These are phyloP conservation scores for Noctua pronuba DNA, from an alignment of 2,888 invertebrate genomes.

Conservation along the genomic window DNA sequence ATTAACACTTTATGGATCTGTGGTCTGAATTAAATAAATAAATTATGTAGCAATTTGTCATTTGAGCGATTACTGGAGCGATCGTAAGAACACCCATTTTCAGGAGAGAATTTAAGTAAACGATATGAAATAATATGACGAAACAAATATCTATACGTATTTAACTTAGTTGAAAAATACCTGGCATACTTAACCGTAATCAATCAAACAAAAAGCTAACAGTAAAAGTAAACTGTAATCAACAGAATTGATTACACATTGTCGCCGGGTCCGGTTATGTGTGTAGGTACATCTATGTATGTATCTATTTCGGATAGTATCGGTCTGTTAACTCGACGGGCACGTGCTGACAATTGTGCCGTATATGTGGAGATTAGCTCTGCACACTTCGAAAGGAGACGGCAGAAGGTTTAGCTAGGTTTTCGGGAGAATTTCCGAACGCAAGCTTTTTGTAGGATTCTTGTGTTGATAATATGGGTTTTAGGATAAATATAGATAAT, in stretches of 20 bases:
- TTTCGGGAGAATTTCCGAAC: neutral
- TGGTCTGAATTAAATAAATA: too few relatives aligned
- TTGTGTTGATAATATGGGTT: neutral
- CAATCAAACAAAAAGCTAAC: constrained; percentile 44
- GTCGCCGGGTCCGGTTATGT: constrained; percentile 34
- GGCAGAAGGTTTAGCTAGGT: constrained; percentile 29
- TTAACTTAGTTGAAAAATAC: constrained; percentile 6
- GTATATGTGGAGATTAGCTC: constrained; percentile 59
- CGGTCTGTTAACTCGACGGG: constrained; percentile 49
- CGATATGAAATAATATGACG: neutral
- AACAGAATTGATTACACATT: constrained; percentile 51
- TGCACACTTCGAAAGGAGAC: neutral
- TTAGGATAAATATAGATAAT: neutral
- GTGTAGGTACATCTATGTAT: constrained; percentile 10
- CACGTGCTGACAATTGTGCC: constrained; percentile 69
- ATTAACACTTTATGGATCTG: neutral
- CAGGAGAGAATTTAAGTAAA: neutral
- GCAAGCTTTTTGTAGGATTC: neutral
- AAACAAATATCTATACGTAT: neutral
- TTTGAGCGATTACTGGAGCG: neutral
- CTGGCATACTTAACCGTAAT: neutral
- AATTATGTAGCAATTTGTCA: neutral
- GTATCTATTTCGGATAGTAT: constrained; percentile 54
- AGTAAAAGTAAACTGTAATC: constrained; percentile 47
- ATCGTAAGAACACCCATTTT: neutral